Percentiles rank a stretch among this genome's conserved stretches.
Conservation (phyloP, 2,888 invertebrate species). For the Parnassius smintheus region DNA sequence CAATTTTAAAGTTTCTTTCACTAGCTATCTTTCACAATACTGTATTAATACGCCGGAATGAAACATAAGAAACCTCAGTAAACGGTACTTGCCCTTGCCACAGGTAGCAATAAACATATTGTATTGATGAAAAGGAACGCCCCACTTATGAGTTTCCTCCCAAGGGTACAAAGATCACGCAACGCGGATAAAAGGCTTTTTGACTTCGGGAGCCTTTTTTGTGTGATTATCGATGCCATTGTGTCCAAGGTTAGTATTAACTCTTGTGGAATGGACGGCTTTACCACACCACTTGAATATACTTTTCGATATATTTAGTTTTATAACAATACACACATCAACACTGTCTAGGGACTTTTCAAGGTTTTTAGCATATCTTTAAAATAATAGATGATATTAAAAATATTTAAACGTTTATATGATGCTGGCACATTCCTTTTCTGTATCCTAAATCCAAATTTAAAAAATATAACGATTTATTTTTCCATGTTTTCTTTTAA, state of each 20-base stretch:
- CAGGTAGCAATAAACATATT: slow-evolving; percentile 25
- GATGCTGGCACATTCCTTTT: too few relatives aligned
- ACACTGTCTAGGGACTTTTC: too few relatives aligned
- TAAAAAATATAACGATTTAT: too few relatives aligned
- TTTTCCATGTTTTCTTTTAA: too few relatives aligned
- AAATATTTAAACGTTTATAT: too few relatives aligned
- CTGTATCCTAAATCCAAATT: too few relatives aligned
- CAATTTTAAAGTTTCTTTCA: slow-evolving; percentile 3
- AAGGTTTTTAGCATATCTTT: too few relatives aligned
- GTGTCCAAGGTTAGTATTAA: slow-evolving; percentile 2
- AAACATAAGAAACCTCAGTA: slow-evolving; percentile 8
- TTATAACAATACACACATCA: too few relatives aligned
- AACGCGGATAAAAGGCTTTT: slow-evolving; percentile 27
- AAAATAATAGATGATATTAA: too few relatives aligned
- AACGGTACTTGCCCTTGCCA: slow-evolving; percentile 27
- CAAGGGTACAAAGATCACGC: slow-evolving; percentile 37
- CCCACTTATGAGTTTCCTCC: slow-evolving; percentile 22
- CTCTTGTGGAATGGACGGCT: not conserved
- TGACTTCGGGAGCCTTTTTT: slow-evolving; percentile 22
- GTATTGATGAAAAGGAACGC: slow-evolving; percentile 28
- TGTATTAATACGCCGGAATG: slow-evolving; percentile 1
- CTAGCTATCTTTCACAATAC: not conserved
- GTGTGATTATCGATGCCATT: not conserved
- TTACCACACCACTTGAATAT: not conserved
- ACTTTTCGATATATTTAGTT: not conserved